Evolutionary conservation across 1,140 invertebrate genomes (phyloP).

Genomic region (Lepidostoma basale): DNA sequence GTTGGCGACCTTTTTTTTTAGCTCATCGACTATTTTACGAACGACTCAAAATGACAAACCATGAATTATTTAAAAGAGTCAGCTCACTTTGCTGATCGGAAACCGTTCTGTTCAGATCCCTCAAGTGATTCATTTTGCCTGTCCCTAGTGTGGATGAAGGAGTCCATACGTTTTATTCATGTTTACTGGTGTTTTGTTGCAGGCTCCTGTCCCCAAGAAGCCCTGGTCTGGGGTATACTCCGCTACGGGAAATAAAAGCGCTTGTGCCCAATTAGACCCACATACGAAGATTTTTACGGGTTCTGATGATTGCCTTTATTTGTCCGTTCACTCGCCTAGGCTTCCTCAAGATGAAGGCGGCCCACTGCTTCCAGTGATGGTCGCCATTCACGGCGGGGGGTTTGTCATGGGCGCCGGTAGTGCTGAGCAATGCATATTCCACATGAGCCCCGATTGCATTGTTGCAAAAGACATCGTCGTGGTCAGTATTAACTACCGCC

Average conservation of each 20-base stretch:
- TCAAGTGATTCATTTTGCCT: no score
- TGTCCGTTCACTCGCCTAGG: neutral
- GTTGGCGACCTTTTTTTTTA: no score
- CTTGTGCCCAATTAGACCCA: neutral
- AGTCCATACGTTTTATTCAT: no score
- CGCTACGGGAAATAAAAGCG: neutral
- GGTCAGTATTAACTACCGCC: constrained; percentile 58
- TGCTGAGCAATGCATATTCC: constrained; percentile 36
- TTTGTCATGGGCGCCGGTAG: neutral
- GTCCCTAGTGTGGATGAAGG: no score
- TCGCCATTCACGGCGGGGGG: constrained; percentile 11
- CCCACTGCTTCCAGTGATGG: neutral
- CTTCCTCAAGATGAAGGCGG: neutral
- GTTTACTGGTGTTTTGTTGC: no score
- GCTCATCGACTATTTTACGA: no score
- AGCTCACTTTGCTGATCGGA: no score
- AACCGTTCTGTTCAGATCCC: no score
- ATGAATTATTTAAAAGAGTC: no score
- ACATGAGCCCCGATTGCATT: constrained; percentile 52
- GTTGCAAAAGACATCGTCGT: constrained; percentile 59
- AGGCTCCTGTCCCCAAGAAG: constrained; percentile 10
- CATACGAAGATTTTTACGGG: neutral
- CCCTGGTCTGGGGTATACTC: neutral
- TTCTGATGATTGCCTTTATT: neutral
- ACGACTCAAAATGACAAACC: no score